These are phyloP conservation scores for Podarcis raffonei DNA, from an alignment of 2,113 vertebrate genomes.

Conservation along the genomic window DNA sequence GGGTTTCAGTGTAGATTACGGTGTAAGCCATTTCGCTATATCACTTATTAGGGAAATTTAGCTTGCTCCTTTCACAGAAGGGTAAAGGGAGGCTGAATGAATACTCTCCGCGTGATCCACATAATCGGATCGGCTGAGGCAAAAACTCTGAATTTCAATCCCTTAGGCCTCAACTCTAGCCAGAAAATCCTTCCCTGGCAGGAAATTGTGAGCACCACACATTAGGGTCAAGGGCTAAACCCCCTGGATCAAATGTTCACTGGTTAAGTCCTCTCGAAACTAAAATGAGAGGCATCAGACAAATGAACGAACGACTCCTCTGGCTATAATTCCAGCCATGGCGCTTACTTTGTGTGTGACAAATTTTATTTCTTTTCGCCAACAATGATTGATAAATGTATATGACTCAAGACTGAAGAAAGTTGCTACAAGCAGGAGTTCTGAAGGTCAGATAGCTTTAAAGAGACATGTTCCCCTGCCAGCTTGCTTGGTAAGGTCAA, in stretches of 20 bases:
- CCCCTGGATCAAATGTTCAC: neutral
- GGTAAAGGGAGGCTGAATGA: neutral
- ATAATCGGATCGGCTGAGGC: neutral
- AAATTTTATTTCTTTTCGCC: constrained; percentile 49
- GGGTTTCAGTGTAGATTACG: neutral
- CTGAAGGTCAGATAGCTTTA: constrained; percentile 64
- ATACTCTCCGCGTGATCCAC: neutral
- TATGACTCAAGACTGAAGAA: constrained; percentile 60
- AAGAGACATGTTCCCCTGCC: constrained; percentile 65
- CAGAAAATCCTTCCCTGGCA: neutral
- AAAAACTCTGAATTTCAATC: neutral
- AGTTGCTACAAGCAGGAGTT: constrained; percentile 51
- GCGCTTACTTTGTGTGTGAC: constrained; percentile 26
- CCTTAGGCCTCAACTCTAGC: neutral
- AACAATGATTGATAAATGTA: constrained; percentile 54
- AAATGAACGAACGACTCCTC: constrained; percentile 36
- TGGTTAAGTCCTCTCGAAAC: constrained; percentile 19
- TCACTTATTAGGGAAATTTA: neutral
- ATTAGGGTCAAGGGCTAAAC: neutral
- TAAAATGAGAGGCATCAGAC: constrained; percentile 14
- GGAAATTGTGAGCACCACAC: rapidly evolving
- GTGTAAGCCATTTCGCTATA: neutral
- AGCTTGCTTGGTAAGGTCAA: constrained; percentile 59
- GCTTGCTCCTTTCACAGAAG: neutral
- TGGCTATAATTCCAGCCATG: constrained; percentile 22